These are phyloP conservation scores for Nautilus pompilius DNA, from an alignment of 1,140 invertebrate genomes.

Conservation along the genomic window DNA sequence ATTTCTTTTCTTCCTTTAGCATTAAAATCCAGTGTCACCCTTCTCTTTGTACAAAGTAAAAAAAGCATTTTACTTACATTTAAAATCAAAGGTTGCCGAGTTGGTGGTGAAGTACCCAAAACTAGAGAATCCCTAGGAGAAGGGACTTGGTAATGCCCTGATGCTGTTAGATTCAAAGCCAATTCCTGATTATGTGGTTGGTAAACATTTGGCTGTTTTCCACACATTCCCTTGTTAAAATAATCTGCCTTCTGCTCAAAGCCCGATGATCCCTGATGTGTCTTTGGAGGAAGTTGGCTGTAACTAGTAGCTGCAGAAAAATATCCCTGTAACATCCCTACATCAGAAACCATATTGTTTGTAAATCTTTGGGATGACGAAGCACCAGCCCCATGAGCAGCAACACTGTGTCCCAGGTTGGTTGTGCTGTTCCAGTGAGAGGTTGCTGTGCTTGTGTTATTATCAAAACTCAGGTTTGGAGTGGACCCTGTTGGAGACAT, in stretches of 20 bases:
- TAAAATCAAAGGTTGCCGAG: too few species aligned
- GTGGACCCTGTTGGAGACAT: conserved; percentile 51
- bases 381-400: conserved; percentile 15
- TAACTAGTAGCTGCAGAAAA: conserved; percentile 44
- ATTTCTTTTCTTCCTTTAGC: too few species aligned
- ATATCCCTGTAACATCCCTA: conserved; percentile 29
- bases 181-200: conserved; percentile 14
- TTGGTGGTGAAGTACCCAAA: conserved; percentile 13
- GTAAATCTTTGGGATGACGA: too few species aligned
- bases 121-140: conserved; percentile 23
- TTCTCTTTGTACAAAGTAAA: too few species aligned
- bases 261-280: not conserved
- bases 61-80: too few species aligned
- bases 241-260: not conserved
- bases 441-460: conserved; percentile 21
- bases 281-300: conserved; percentile 10
- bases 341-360: not conserved
- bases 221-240: too few species aligned
- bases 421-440: conserved; percentile 42
- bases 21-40: too few species aligned
- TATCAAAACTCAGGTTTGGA: conserved; percentile 36
- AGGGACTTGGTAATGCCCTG: conserved; percentile 20
- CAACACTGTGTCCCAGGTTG: conserved; percentile 32
- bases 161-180: conserved; percentile 23
- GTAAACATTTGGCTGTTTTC: too few species aligned